Evolutionary conservation across 2,797 vertebrate genomes (phyloP).

Genomic region (Pygocentrus nattereri): DNA sequence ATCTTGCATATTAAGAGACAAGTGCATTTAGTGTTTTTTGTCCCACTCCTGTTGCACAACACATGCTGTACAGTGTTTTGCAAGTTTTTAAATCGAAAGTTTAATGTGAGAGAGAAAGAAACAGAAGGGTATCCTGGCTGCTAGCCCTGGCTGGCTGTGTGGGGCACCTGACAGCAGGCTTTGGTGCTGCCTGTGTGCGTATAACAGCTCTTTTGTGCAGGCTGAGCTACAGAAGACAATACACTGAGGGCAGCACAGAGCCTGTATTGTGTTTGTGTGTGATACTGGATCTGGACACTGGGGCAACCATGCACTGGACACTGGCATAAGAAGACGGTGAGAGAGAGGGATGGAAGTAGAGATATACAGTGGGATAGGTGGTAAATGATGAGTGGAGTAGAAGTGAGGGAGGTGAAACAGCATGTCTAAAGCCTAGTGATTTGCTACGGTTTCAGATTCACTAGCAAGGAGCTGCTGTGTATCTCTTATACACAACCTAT

Average conservation of each 20-base stretch:
- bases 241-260: constrained; percentile 69
- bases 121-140: constrained; percentile 21
- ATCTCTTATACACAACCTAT: neutral
- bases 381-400: constrained; percentile 22
- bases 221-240: constrained; percentile 64
- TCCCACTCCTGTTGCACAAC: too few relatives aligned
- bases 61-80: neutral
- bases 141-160: neutral
- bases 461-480: neutral
- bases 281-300: constrained; percentile 68
- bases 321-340: constrained; percentile 29
- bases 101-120: neutral
- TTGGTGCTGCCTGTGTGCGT: constrained; percentile 45
- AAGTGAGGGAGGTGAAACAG: neutral
- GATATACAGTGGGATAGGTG: constrained; percentile 5
- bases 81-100: neutral
- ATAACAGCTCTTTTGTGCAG: constrained; percentile 76
- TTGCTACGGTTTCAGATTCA: neutral
- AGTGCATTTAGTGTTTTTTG: too few relatives aligned
- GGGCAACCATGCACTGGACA: constrained; percentile 62
- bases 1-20: too few relatives aligned
- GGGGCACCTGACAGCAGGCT: constrained; percentile 50
- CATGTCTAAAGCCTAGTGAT: neutral
- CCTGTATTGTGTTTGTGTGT: constrained; percentile 70
- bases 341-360: constrained; percentile 19